Evolutionary conservation across 2,888 invertebrate species (phyloP).

Genomic region (Scotopteryx bipunctaria): DNA sequence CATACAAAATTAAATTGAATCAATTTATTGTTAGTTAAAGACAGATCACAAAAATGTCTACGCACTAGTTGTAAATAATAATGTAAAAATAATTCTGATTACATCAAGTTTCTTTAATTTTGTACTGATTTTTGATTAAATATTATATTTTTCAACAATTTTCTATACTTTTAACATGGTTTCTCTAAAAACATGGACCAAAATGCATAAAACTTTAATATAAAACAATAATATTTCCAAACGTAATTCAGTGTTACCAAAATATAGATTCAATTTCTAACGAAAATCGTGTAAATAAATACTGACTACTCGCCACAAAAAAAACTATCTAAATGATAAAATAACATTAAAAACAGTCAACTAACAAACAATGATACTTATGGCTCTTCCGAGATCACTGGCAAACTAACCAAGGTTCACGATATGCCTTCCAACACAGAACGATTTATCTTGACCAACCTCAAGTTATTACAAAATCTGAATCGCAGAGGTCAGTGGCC

Average conservation of each 20-base stretch:
- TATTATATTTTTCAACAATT: neutral
- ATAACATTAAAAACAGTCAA: conserved; percentile 60
- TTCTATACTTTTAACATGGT: neutral
- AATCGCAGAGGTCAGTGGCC: too few species aligned
- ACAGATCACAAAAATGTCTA: neutral
- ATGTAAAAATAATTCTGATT: neutral
- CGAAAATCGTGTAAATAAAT: conserved; percentile 33
- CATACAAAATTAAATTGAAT: conserved; percentile 29
- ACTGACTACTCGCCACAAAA: conserved; percentile 42
- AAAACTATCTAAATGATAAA: conserved; percentile 39
- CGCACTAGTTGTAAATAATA: neutral
- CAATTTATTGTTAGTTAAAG: neutral
- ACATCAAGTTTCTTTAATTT: neutral
- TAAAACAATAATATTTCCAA: too few species aligned
- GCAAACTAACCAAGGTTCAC: conserved; percentile 31
- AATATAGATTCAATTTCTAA: conserved; percentile 6
- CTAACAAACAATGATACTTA: conserved; percentile 42
- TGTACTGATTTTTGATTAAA: neutral
- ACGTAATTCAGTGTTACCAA: too few species aligned
- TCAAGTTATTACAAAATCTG: too few species aligned
- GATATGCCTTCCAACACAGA: too few species aligned
- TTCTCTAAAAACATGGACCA: too few species aligned
- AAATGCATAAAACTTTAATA: too few species aligned
- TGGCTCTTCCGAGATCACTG: conserved; percentile 53
- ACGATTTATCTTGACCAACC: too few species aligned